Percentiles rank a stretch among this genome's conserved stretches.
Evolutionary conservation across 2,797 vertebrate genomes (phyloP).

Genomic region (Neomorphus geoffroyi): DNA sequence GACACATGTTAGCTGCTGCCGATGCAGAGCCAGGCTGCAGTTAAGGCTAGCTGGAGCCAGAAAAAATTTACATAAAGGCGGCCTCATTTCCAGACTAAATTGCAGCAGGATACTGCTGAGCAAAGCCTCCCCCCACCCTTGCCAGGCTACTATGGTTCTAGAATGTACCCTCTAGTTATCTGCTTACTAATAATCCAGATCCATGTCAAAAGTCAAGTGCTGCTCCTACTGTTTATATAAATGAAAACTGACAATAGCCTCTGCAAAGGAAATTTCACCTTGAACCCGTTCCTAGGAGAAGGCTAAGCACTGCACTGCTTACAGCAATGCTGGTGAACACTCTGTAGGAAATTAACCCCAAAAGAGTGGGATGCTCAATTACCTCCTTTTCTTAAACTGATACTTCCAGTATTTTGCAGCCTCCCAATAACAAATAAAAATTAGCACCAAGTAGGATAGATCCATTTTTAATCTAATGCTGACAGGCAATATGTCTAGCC

Average conservation of each 20-base stretch:
- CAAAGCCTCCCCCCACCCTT: background rate
- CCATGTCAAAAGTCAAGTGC: background rate
- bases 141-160: conserved; percentile 47
- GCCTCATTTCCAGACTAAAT: conserved; percentile 54
- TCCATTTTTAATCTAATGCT: background rate
- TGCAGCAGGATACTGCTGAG: conserved; percentile 39
- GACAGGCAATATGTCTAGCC: background rate
- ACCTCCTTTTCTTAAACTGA: background rate
- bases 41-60: conserved; percentile 72
- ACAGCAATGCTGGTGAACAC: background rate
- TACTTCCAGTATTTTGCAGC: background rate
- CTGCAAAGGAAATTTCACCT: background rate
- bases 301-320: background rate
- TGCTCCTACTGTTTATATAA: background rate
- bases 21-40: conserved; percentile 61
- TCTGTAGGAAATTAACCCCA: background rate
- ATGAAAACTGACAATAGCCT: rapidly evolving
- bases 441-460: background rate
- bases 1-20: conserved; percentile 67
- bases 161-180: conserved; percentile 25
- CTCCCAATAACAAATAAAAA: background rate
- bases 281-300: background rate
- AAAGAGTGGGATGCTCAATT: background rate
- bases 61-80: conserved; percentile 74
- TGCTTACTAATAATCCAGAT: conserved; percentile 50